Conservation (phyloP, 1,140 invertebrate species). For the Papilio machaon region DNA sequence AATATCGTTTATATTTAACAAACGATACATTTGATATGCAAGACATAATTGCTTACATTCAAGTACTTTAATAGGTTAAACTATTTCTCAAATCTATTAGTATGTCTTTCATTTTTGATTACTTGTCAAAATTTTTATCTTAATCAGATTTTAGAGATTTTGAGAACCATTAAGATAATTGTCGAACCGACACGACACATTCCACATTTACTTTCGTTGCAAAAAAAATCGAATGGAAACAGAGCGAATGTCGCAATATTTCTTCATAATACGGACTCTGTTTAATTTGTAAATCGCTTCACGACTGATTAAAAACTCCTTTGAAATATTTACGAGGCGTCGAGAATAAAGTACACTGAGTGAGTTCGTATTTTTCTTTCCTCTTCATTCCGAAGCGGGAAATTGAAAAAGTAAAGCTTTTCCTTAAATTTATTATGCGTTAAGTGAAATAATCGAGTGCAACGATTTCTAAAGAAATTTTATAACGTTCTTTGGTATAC, state of each 20-base stretch:
- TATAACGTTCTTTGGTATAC: no score
- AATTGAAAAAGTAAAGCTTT: conserved; percentile 35
- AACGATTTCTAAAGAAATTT: background rate
- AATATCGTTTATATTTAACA: background rate
- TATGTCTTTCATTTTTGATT: no score
- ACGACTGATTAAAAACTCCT: conserved; percentile 81
- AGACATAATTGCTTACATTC: background rate
- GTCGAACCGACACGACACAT: no score
- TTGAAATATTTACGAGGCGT: conserved; percentile 74
- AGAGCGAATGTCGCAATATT: conserved; percentile 58
- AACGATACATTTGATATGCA: background rate
- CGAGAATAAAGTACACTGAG: conserved; percentile 44
- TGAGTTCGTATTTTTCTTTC: conserved; percentile 13
- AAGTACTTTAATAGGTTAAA: background rate
- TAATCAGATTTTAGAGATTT: background rate
- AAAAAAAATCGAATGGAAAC: conserved; percentile 57
- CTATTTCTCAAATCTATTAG: background rate
- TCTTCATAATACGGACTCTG: conserved; percentile 78
- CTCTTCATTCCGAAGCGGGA: conserved; percentile 10
- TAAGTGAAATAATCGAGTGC: background rate
- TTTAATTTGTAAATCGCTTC: conserved; percentile 81
- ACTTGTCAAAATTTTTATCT: background rate
- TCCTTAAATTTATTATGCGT: conserved; percentile 12
- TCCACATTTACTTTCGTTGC: background rate
- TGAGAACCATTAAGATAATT: no score